A percentile compares a stretch with the other conserved stretches of the same genome.
phyloP scores from a whole-genome alignment of 2,797 vertebrate genomes.

The Taeniopygia guttata region DNA sequence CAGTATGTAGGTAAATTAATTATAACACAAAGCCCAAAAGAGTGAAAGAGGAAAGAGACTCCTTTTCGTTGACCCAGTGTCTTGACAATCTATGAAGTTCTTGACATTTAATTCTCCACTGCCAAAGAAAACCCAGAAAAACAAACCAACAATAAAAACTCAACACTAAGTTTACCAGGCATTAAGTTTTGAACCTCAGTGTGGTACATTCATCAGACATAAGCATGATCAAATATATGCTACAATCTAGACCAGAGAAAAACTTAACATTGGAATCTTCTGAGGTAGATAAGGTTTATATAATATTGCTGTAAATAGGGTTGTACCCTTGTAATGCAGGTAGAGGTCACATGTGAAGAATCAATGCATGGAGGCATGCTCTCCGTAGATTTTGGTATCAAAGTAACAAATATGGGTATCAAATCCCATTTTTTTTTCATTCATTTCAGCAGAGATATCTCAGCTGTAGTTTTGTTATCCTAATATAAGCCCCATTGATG shows the following conservation, averaged over 20 bases:
- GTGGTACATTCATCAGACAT: background rate
- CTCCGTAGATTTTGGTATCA: background rate
- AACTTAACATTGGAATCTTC: background rate
- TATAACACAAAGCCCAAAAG: background rate
- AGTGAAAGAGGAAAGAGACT: background rate
- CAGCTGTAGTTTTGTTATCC: background rate
- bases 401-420: background rate
- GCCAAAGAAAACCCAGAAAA: background rate
- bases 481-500: background rate
- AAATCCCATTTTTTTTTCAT: background rate
- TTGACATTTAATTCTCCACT: background rate
- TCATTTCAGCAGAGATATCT: background rate
- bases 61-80: background rate
- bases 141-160: background rate
- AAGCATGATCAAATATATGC: background rate
- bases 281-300: background rate
- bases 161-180: background rate
- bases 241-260: background rate
- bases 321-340: background rate
- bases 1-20: background rate
- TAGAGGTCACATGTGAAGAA: background rate
- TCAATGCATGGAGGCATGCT: background rate
- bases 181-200: background rate
- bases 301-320: background rate
- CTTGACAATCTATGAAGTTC: background rate